Conservation (phyloP, 23 tunicate genomes). For the Botrylloides violaceus region DNA sequence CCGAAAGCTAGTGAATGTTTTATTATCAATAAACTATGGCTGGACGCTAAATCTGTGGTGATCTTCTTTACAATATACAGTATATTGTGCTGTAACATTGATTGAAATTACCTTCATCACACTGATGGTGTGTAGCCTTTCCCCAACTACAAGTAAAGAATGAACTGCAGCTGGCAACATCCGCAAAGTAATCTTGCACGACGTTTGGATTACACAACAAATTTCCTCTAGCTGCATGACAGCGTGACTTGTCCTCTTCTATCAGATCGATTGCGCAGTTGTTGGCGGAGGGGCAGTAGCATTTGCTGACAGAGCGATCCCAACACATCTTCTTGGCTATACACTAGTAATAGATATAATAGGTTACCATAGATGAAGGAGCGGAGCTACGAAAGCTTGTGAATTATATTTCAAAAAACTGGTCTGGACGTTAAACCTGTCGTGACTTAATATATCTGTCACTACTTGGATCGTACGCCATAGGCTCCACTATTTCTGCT, state of each 20-base stretch:
- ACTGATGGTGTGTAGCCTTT: background rate
- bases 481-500: too few species aligned
- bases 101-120: background rate
- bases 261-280: conserved; percentile 37
- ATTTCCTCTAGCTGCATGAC: background rate
- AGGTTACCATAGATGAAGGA: too few species aligned
- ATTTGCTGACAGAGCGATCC: conserved; percentile 42
- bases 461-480: too few species aligned
- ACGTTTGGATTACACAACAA: background rate
- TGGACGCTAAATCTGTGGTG: too few species aligned
- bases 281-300: conserved; percentile 29
- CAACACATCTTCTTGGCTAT: conserved; percentile 34
- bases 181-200: background rate
- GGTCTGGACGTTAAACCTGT: too few species aligned
- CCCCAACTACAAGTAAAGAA: background rate
- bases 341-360: too few species aligned
- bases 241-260: background rate
- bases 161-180: background rate
- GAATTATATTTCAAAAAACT: too few species aligned
- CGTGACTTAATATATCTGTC: too few species aligned
- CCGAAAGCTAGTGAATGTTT: too few species aligned
- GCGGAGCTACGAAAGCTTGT: too few species aligned
- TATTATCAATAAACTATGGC: too few species aligned
- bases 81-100: background rate
- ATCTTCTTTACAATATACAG: too few species aligned